Percentiles rank a stretch among this genome's conserved stretches.
These are phyloP conservation scores for Semaprochilodus insignis DNA, from an alignment of 2,797 vertebrate genomes.

Conservation along the genomic window DNA sequence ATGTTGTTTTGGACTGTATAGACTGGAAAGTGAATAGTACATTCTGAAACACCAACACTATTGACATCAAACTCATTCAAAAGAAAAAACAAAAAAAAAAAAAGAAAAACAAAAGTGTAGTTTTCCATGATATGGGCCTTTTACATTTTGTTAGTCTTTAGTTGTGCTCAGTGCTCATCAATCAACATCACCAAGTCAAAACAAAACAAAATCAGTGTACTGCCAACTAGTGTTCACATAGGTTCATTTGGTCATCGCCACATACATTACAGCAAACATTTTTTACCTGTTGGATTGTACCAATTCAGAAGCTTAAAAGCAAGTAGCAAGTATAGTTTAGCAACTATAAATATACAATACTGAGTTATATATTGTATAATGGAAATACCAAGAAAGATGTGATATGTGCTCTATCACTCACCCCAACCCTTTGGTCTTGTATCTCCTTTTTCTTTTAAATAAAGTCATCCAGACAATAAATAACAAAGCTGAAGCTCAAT, in stretches of 20 bases:
- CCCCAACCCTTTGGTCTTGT: not conserved
- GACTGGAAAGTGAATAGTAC: too few species aligned
- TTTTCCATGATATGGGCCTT: too few species aligned
- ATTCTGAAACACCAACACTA: too few species aligned
- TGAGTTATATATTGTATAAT: not conserved
- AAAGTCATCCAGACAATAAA: not conserved
- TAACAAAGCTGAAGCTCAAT: not conserved
- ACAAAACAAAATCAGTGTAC: not conserved
- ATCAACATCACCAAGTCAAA: not conserved
- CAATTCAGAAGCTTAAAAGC: not conserved
- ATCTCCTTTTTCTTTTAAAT: not conserved
- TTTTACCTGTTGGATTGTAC: not conserved
- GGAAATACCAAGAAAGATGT: not conserved
- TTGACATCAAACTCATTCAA: too few species aligned
- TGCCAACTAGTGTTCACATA: slow-evolving; percentile 18
- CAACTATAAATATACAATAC: not conserved
- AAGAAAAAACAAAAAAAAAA: too few species aligned
- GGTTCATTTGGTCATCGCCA: not conserved
- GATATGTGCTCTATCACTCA: not conserved
- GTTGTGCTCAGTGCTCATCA: not conserved
- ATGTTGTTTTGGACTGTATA: too few species aligned
- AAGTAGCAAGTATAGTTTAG: not conserved
- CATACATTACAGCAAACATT: not conserved
- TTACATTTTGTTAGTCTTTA: not conserved
- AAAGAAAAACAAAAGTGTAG: too few species aligned